phyloP scores from a whole-genome alignment of 2,888 invertebrate species.

The Polyploca ridens region DNA sequence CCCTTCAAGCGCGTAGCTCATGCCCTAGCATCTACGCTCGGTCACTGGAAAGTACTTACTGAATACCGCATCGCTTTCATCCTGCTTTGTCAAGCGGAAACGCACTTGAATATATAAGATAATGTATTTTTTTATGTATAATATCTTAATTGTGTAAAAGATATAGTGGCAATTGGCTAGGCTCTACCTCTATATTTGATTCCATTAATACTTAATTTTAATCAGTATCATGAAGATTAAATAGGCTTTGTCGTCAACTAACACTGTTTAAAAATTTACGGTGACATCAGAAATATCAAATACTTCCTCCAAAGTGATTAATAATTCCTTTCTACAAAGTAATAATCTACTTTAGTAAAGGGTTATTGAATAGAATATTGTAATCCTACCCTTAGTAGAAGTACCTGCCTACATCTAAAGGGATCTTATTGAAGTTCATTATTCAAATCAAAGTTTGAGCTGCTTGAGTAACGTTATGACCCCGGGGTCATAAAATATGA shows the following conservation, averaged over 20 bases:
- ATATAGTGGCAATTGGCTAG: no score
- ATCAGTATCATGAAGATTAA: no score
- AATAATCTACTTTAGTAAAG: no score
- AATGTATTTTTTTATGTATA: no score
- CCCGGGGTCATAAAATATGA: conserved; percentile 26
- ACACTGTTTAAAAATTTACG: no score
- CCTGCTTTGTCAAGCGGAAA: not conserved
- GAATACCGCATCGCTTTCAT: not conserved
- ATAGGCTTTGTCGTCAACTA: no score
- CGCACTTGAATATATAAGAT: not conserved
- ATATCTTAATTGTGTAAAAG: no score
- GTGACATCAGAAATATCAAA: no score
- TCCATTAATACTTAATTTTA: no score
- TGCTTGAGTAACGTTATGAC: conserved; percentile 13
- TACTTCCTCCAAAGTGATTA: no score
- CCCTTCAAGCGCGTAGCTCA: not conserved
- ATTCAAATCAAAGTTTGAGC: conserved; percentile 11
- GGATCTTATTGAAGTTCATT: conserved; percentile 7
- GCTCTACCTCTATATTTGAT: no score
- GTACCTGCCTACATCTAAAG: not conserved
- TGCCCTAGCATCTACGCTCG: not conserved
- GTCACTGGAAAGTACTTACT: not conserved
- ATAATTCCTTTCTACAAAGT: no score
- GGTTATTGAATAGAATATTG: not conserved
- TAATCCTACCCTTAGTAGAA: not conserved